Evolutionary conservation across 1,140 invertebrate species (phyloP), one percentile per base, ranked within the genome.

Genomic region (Diorhabda carinulata): DNA sequence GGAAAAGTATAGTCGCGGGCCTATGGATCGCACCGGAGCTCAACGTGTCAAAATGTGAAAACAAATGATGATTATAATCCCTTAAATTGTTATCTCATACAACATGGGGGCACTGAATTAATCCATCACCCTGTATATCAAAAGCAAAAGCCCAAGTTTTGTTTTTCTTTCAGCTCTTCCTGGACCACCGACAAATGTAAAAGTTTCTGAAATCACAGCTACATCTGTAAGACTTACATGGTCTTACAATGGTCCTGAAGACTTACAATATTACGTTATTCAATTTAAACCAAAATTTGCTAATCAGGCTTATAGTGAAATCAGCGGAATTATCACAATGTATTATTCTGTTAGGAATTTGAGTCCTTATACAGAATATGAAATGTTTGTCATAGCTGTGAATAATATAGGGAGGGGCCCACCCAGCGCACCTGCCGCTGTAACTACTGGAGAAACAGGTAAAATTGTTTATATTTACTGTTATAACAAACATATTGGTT

Each of bases 401-500:
- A 98, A 97, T 84, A 91, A 90, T 78, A 92, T 97, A 75, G 97
- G 97, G 52, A 86, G 94, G 72, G 95, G 97, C 64, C 88, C 90
- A 45, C 90, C 94, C 2, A 97, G 94, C 75, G 84, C 88, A 41
- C 89, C 95, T 0, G 90, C 92, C 10, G 89, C 93, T 73, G 91
- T 97, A 74, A 97, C 95, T 66, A 99, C 96, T 60, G 95, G 95
- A 78, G 95, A 98, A 89, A 93, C 95, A 87, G 95, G 96, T 97
- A 88, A 89, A 88, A 57, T 41, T 9, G 5, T 43, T 41, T 6
- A 64, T 59, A 45, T 64, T 8, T n/a, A 57, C 25, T 1, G 25
- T 25, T 25, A 25, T 25, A 25, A 25, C 25, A 25, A 25, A 25
- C 25, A 25, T 25, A 25, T 25, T 25, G 25, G 25, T 25, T 25